Evolutionary conservation across 2,888 invertebrate species (phyloP).

Genomic region (Habrosyne pyritoides): DNA sequence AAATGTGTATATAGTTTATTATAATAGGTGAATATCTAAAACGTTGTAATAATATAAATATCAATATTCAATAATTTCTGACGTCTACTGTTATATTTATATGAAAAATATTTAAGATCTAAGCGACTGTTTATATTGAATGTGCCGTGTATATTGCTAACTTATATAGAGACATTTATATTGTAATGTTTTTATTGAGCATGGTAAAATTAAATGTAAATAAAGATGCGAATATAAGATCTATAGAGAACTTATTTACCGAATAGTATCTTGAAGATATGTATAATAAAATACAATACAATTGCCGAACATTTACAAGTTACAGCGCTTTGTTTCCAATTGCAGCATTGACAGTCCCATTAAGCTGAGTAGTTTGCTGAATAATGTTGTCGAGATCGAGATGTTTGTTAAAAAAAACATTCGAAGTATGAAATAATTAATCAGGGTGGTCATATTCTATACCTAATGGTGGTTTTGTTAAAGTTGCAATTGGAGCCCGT

Average conservation of each 20-base stretch:
- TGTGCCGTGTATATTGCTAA: conserved; percentile 72
- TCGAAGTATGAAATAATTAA: no score
- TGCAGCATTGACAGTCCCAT: conserved; percentile 43
- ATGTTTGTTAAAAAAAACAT: no score
- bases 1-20: conserved; percentile 70
- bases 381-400: no score
- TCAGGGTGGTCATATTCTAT: background rate
- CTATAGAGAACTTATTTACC: conserved; percentile 40
- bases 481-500: conserved; percentile 53
- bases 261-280: conserved; percentile 43
- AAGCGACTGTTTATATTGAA: conserved; percentile 54
- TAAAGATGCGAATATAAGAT: conserved; percentile 21
- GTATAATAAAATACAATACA: conserved; percentile 41
- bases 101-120: conserved; percentile 35
- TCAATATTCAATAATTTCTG: conserved; percentile 47
- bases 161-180: conserved; percentile 55
- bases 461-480: conserved; percentile 6
- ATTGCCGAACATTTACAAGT: conserved; percentile 45
- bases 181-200: conserved; percentile 48
- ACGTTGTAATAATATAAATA: conserved; percentile 53
- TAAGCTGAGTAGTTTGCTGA: background rate
- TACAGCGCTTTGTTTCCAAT: conserved; percentile 42
- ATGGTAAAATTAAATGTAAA: conserved; percentile 23
- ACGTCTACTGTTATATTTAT: conserved; percentile 41
- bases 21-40: conserved; percentile 53